These are phyloP conservation scores for Hypomecis punctinalis DNA, from an alignment of 2,888 invertebrate genomes.

Conservation along the genomic window DNA sequence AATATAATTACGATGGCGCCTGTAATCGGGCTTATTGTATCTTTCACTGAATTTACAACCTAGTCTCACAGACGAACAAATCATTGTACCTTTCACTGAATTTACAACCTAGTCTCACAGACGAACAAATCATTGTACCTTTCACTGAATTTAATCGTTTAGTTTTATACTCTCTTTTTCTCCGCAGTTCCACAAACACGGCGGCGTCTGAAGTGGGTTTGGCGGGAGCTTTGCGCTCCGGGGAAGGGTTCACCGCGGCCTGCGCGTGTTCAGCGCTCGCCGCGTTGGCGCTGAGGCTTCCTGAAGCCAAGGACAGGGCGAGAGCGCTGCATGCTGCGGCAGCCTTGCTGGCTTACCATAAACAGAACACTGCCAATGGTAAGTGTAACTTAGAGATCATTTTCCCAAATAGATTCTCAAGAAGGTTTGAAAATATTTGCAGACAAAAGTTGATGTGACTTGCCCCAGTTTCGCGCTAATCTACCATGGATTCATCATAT, in stretches of 20 bases:
- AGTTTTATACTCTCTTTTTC: not conserved
- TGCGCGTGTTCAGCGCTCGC: constrained; percentile 95
- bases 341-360: constrained; percentile 87
- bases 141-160: not conserved
- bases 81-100: too few relatives aligned
- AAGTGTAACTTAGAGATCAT: not conserved
- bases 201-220: constrained; percentile 61
- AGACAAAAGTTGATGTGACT: too few relatives aligned
- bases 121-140: too few relatives aligned
- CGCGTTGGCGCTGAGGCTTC: constrained; percentile 90
- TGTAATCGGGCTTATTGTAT: too few relatives aligned
- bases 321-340: constrained; percentile 96
- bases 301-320: constrained; percentile 66
- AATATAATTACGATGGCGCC: too few relatives aligned
- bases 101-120: too few relatives aligned
- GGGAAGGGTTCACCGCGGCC: constrained; percentile 98
- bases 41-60: too few relatives aligned
- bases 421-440: too few relatives aligned
- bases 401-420: too few relatives aligned
- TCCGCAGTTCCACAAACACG: not conserved
- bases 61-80: too few relatives aligned
- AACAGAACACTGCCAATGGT: constrained; percentile 45
- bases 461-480: too few relatives aligned
- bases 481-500: too few relatives aligned
- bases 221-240: constrained; percentile 95